Evolutionary conservation across 1,140 invertebrate species (phyloP), one percentile per base, ranked within the genome.

Genomic region (Phthorimaea operculella): DNA sequence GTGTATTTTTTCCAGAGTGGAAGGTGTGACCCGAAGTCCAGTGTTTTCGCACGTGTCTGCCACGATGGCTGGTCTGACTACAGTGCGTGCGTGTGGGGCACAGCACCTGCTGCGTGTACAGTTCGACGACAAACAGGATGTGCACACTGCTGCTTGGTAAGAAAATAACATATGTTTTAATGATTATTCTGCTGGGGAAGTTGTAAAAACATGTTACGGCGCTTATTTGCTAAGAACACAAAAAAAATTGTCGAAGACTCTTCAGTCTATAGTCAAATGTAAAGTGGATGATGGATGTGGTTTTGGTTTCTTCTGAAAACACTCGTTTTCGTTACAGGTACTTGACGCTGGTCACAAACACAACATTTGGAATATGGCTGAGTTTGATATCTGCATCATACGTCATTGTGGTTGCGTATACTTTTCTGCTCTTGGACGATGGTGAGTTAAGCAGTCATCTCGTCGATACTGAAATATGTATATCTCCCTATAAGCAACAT

Each of bases 331-430:
- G 12, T 76, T 78, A 50, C 62, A 86, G 90, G 87, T 94, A 90
- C 68, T 79, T 95, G 44, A 93, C 92, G 54, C 82, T 96, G 4
- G 85, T 90, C 9, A 89, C 91, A 1, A 91, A 90, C 59, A 87
- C 92, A 16, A 92, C 93, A 62, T 94, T 97, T 72, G 93, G 93
- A 0, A 89, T 96, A 34, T 92, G 92, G 86, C 74, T 96, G 33
- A 94, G 96, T 74, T 86, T 91, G 54, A 87, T 95, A 1, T 94
- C 92, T 58, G 87, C 91, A 7, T 50, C 87, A 8, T 91, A 90
- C 57, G 86, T 96, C 10, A 85, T 90, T 0, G 76, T 90, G 47
- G 90, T 92, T 11, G 91, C 89, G 8, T 93, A 90, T 65, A 90
- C 91, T 45, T 95, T 95, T 70, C 82, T 96, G 16, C 61, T 91